Evolutionary conservation across 2,113 vertebrate genomes (phyloP).

Genomic region (Athene noctua): DNA sequence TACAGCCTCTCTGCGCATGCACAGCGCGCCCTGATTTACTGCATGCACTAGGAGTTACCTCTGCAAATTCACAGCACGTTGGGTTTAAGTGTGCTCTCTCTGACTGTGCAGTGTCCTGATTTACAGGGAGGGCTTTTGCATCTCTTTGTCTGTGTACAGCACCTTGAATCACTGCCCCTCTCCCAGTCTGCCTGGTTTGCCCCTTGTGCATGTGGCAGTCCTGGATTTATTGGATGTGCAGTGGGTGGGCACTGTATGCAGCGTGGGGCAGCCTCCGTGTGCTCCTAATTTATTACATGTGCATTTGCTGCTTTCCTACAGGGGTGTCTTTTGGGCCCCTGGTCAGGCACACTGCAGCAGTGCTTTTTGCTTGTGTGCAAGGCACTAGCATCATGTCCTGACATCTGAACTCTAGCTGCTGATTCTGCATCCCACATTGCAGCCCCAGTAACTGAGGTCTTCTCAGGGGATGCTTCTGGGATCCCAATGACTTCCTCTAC

Average conservation of each 20-base stretch:
- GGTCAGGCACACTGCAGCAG: fast-evolving
- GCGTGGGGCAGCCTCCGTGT: fast-evolving
- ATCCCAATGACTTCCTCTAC: neutral
- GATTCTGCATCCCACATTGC: neutral
- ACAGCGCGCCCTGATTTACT: neutral
- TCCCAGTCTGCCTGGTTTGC: neutral
- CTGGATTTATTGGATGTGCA: neutral
- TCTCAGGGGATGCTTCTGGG: neutral
- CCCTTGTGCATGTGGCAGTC: neutral
- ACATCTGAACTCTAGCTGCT: neutral
- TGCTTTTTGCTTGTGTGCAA: neutral
- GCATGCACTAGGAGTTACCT: neutral
- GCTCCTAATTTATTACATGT: neutral
- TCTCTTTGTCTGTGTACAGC: neutral
- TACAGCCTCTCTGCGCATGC: neutral
- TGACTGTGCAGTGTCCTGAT: fast-evolving
- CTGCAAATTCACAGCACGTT: neutral
- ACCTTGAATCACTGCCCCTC: neutral
- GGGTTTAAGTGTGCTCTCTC: neutral
- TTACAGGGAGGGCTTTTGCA: neutral
- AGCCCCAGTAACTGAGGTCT: neutral
- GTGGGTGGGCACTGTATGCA: fast-evolving
- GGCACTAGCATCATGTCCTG: fast-evolving
- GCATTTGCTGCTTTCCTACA: neutral
- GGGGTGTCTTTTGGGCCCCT: neutral